Base-by-base conservation (phyloP, 2,113 vertebrate genomes). In the Leptosomus discolor region DNA sequence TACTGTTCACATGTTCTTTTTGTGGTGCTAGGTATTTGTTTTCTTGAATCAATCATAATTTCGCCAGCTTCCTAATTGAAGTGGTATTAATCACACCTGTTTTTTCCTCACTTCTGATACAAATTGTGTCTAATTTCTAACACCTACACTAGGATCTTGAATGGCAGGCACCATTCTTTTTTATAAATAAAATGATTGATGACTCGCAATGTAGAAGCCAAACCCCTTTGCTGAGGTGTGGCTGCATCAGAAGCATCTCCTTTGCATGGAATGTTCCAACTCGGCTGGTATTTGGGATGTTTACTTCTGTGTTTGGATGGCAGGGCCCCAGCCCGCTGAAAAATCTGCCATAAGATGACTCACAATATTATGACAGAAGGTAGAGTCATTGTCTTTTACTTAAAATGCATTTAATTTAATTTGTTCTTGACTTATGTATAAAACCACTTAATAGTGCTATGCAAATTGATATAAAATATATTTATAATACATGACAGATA, bases 181-280 rank as follows among this genome's bases (percentile, higher is more conserved):
- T 65, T 63, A 56, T 51, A 90, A 88, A 39, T 53, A 17, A 43
- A 85, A 30, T 58, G n/a, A 85, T 92, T 88, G 73, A 88, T 92
- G 30, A 14, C 23, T 60, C 9, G 20, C 3, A 4, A 0, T 39
- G 39, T 67, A 24, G 70, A 80, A 88, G 56, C 77, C 94, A 73
- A 90, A 64, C 64, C 85, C 60, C n/a, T 88, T 82, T 56, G 75
- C 81, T 94, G 90, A 93, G 93, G 96, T 96, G 92, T 48, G 68
- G 89, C 54, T 70, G 7, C 87, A 64, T 39, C 36, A 94, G 79
- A 71, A 87, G 37, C 56, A 78, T 81, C 58, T 96, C 56, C 69
- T 95, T 75, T 65, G 58, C 45, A 78, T 96, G 92, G 91, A 92
- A 94, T 96, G 88, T 97, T 95, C 87, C 69, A 85, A 29, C 41